Evolutionary conservation across 2,797 vertebrate species (phyloP).

Genomic region (Remorina albescens): DNA sequence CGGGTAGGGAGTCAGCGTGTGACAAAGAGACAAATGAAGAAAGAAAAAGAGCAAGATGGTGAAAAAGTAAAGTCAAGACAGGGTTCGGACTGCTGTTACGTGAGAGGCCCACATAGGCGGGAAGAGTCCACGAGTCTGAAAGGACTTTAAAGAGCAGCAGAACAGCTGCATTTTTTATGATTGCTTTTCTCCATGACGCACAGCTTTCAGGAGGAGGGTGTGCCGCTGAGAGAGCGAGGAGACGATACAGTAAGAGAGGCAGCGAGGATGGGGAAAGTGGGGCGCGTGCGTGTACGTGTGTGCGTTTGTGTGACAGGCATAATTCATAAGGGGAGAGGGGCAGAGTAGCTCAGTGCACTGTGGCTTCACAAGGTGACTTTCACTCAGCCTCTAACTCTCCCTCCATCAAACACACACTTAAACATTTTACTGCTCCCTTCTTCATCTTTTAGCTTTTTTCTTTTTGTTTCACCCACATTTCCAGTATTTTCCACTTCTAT

Average conservation of each 20-base stretch:
- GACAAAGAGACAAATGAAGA: constrained; percentile 46
- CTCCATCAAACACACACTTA: constrained; percentile 14
- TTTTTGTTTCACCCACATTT: neutral
- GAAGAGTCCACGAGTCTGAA: constrained; percentile 37
- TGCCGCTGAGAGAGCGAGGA: constrained; percentile 41
- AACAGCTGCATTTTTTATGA: constrained; percentile 86
- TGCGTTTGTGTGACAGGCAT: constrained; percentile 68
- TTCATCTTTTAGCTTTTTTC: neutral
- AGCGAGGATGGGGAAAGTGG: constrained; percentile 8
- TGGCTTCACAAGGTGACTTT: constrained; percentile 85
- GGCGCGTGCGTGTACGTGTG: constrained; percentile 20
- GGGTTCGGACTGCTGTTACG: constrained; percentile 30
- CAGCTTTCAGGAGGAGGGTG: constrained; percentile 69
- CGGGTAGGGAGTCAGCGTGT: constrained; percentile 16
- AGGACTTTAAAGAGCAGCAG: constrained; percentile 72
- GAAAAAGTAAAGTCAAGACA: constrained; percentile 4
- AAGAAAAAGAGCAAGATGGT: neutral
- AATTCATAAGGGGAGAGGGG: constrained; percentile 80
- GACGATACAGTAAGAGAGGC: constrained; percentile 10
- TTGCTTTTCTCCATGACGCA: constrained; percentile 71
- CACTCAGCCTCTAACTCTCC: constrained; percentile 43
- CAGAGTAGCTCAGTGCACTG: constrained; percentile 70
- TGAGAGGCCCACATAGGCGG: constrained; percentile 39
- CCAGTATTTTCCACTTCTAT: neutral
- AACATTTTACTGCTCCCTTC: constrained; percentile 6